These are phyloP conservation scores for Stichodactyla helianthus DNA, from an alignment of 64 coral and sea anemone genomes.

Conservation along the genomic window DNA sequence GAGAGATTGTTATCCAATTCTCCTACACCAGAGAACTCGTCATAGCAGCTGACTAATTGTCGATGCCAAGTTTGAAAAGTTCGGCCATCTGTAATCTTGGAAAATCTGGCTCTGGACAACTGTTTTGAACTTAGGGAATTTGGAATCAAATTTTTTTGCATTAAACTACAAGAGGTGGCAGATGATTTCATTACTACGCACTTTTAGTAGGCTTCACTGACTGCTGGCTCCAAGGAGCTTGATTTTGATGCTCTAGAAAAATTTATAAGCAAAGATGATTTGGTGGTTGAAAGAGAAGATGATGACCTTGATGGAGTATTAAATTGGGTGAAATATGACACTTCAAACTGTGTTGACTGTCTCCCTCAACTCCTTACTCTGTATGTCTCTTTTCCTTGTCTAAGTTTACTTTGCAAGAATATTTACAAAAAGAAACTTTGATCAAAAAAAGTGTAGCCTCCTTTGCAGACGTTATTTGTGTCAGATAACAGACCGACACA, in stretches of 20 bases:
- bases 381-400: slow-evolving; percentile 48
- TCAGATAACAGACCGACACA: too few species aligned
- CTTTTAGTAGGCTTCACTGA: slow-evolving; percentile 20
- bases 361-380: slow-evolving; percentile 20
- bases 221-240: slow-evolving; percentile 24
- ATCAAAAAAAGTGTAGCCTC: background rate
- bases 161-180: background rate
- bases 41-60: slow-evolving; percentile 47
- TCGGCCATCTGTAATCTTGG: slow-evolving; percentile 13
- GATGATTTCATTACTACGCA: slow-evolving; percentile 18
- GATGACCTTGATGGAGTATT: slow-evolving; percentile 29
- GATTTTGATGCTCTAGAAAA: slow-evolving; percentile 16
- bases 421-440: slow-evolving; percentile 18
- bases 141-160: slow-evolving; percentile 36
- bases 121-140: slow-evolving; percentile 33
- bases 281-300: slow-evolving; percentile 42
- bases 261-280: slow-evolving; percentile 33
- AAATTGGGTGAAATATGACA: slow-evolving; percentile 48
- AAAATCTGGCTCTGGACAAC: slow-evolving; percentile 9
- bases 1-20: background rate
- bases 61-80: slow-evolving; percentile 53
- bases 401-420: slow-evolving; percentile 35
- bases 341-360: slow-evolving; percentile 15
- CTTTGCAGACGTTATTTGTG: too few species aligned
- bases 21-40: slow-evolving; percentile 40